Percentiles rank a stretch among this genome's conserved stretches.
Conservation (phyloP, 53 echinoderm and acorn worm species). For the Holothuria leucospilota region DNA sequence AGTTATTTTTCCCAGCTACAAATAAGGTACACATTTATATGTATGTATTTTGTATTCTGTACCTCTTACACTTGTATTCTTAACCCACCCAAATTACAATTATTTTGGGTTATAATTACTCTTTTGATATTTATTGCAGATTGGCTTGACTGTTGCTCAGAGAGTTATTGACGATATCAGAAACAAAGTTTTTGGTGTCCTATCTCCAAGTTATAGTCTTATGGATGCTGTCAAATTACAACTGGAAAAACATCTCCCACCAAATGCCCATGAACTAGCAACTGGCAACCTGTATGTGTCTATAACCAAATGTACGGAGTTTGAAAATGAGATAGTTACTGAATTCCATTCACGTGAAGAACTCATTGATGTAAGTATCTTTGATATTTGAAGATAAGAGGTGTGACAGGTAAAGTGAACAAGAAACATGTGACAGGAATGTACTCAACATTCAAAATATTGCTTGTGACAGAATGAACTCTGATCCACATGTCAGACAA, state of each 20-base stretch:
- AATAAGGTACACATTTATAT: too few relatives aligned
- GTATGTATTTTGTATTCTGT: too few relatives aligned
- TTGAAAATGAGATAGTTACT: constrained; percentile 66
- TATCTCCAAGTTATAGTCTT: constrained; percentile 75
- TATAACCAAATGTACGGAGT: constrained; percentile 54
- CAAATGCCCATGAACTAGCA: constrained; percentile 72
- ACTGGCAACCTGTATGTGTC: constrained; percentile 71
- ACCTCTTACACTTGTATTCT: not conserved
- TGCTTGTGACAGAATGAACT: too few relatives aligned
- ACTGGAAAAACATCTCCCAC: constrained; percentile 61
- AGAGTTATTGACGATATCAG: constrained; percentile 57
- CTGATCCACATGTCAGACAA: too few relatives aligned
- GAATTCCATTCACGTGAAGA: constrained; percentile 69
- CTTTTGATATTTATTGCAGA: constrained; percentile 30
- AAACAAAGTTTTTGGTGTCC: constrained; percentile 67
- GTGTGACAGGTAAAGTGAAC: too few relatives aligned
- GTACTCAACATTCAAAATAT: too few relatives aligned
- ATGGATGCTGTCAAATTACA: constrained; percentile 40
- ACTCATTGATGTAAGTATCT: constrained; percentile 69
- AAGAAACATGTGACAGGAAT: too few relatives aligned
- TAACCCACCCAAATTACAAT: not conserved
- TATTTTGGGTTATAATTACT: not conserved
- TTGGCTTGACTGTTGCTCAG: constrained; percentile 56
- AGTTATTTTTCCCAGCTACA: too few relatives aligned
- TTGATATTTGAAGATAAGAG: not conserved